Percentiles rank a stretch among this genome's conserved stretches.
Evolutionary conservation across 2,888 invertebrate genomes (phyloP).

Genomic region (Neoascia interrupta): DNA sequence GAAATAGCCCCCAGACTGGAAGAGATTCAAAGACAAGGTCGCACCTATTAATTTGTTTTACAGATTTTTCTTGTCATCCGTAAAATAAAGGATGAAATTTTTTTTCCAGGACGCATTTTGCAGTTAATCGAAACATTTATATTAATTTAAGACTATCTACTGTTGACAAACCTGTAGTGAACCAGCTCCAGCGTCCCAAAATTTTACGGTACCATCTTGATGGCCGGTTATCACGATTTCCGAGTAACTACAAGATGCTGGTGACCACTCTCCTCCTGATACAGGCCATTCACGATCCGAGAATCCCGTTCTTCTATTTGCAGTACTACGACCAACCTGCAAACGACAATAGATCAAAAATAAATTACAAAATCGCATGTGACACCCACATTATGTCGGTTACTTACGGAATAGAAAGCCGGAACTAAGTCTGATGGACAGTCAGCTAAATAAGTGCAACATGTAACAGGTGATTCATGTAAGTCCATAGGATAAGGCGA

Average conservation of each 20-base stretch:
- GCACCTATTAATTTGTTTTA: too few species aligned
- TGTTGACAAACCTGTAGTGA: conserved; percentile 88
- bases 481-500: conserved; percentile 99
- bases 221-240: conserved; percentile 99
- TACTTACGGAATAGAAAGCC: conserved; percentile 92
- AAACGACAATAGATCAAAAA: too few species aligned
- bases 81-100: too few species aligned
- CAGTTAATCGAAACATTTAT: too few species aligned
- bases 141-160: too few species aligned
- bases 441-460: conserved; percentile 97
- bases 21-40: too few species aligned
- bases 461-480: conserved; percentile 98
- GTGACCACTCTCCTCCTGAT: conserved; percentile 97
- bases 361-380: too few species aligned
- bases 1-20: too few species aligned
- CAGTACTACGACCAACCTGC: conserved; percentile 85
- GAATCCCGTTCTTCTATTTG: conserved; percentile 89
- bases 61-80: too few species aligned
- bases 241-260: conserved; percentile 97
- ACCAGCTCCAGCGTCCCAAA: conserved; percentile 99
- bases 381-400: background rate
- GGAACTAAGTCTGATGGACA: conserved; percentile 99
- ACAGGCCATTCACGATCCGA: conserved; percentile 98
- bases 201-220: conserved; percentile 98
- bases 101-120: too few species aligned